Evolutionary conservation across 2,797 vertebrate species (phyloP), one percentile per base, ranked within the genome.

Genomic region (Pagetopsis macropterus): DNA sequence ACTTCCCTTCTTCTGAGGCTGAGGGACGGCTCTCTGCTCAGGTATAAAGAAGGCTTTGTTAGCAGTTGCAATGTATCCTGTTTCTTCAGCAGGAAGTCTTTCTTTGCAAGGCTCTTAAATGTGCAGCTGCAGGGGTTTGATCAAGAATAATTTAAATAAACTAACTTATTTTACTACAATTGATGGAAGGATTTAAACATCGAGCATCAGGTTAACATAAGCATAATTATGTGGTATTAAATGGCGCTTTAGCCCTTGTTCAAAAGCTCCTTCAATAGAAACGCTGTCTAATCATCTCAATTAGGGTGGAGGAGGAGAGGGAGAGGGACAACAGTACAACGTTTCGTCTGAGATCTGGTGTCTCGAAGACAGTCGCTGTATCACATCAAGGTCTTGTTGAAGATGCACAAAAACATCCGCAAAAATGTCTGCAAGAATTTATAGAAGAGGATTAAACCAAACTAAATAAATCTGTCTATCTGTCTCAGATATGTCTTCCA

Each of bases 281-380:
- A 16, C 19, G 60, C 10, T 58, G 5, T 52, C 5, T 16, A 45
- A 64, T 57, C 52, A 33, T 65, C 17, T 70, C 2, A 14, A 0
- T 71, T 16, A 89, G 85, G 56, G 1, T 45, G 72, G 51, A 61
- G 75, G 70, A 76, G 33, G 33, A 37, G 33, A 9, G 68, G 72
- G 52, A 37, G 50, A 70, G 15, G 73, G 21, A 15, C 58, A 75
- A 13, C 46, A 73, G n/a, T 64, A 73, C 49, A 81, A 77, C 2
- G 91, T 93, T 21, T 21, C 69, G 55, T 92, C 93, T 50, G 91
- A 91, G 82, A 94, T 95, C 86, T 95, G 94, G 94, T 95, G 94
- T 76, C 88, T 85, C 0, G 82, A 81, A 62, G 72, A 93, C 63
- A 89, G 85, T 10, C 88, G 63, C 45, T 95, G 94, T 63, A 70